Conservation (phyloP, 1,140 invertebrate species). For the Asobara japonica region DNA sequence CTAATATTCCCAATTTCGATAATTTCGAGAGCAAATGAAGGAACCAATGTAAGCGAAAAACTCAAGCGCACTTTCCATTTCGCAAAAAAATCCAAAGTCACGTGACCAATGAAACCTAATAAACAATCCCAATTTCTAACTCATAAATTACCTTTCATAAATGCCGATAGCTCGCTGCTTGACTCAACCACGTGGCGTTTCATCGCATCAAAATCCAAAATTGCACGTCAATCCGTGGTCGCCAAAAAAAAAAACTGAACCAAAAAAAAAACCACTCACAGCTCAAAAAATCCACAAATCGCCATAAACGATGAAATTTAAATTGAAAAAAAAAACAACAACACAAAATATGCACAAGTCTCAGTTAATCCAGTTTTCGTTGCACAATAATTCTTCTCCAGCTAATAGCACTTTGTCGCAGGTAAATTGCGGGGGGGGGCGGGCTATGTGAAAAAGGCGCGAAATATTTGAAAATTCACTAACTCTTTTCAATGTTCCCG, state of each 20-base stretch:
- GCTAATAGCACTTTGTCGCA: no score
- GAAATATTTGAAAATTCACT: background rate
- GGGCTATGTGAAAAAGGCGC: no score
- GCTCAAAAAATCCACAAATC: background rate
- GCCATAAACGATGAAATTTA: background rate
- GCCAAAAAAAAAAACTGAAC: background rate
- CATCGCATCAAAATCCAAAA: constrained; percentile 42
- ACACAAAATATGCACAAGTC: constrained; percentile 3
- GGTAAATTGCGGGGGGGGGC: no score
- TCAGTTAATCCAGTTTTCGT: background rate
- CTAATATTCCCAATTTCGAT: no score
- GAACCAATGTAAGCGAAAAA: no score
- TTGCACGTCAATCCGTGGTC: constrained; percentile 15
- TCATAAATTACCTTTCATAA: constrained; percentile 56
- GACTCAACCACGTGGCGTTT: constrained; percentile 53
- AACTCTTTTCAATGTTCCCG: background rate
- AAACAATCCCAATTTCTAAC: background rate
- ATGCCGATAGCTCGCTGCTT: constrained; percentile 50
- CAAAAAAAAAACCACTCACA: background rate
- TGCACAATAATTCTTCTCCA: no score
- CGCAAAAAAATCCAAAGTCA: background rate
- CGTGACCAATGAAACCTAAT: no score
- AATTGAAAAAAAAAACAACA: background rate
- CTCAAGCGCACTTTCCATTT: no score
- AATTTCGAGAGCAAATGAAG: no score